phyloP scores from a whole-genome alignment of 2,888 invertebrate genomes.

The Cataglyphis altisquamis region DNA sequence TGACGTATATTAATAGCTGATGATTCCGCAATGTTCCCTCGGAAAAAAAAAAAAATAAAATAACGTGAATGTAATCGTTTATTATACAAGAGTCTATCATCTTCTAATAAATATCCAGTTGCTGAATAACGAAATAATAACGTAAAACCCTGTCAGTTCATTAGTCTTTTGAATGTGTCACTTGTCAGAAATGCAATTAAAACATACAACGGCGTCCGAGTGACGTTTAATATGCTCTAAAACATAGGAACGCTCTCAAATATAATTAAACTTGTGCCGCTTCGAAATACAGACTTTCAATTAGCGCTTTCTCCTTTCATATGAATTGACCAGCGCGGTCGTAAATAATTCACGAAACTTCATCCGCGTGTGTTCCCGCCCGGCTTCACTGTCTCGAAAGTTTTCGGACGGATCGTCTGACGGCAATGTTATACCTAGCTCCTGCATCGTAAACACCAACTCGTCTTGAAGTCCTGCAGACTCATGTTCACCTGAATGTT shows the following conservation, averaged over 20 bases:
- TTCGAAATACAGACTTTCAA: conserved; percentile 67
- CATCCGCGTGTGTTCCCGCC: conserved; percentile 41
- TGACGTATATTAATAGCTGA: neutral
- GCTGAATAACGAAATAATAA: neutral
- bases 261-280: conserved; percentile 64
- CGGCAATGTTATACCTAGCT: conserved; percentile 61
- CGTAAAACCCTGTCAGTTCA: neutral
- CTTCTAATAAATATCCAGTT: neutral
- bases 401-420: conserved; percentile 65
- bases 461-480: conserved; percentile 60
- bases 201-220: conserved; percentile 32
- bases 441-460: conserved; percentile 67
- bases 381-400: conserved; percentile 71
- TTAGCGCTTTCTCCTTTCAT: conserved; percentile 64
- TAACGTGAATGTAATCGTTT: neutral
- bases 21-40: neutral
- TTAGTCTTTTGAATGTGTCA: neutral
- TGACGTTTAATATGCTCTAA: conserved; percentile 26
- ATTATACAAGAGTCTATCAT: neutral
- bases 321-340: conserved; percentile 59
- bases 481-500: conserved; percentile 68
- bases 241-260: conserved; percentile 59
- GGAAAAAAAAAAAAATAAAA: neutral
- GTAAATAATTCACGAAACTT: conserved; percentile 74
- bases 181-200: conserved; percentile 41